Conservation (phyloP, 2,888 invertebrate genomes). For the Parnassius glacialis region DNA sequence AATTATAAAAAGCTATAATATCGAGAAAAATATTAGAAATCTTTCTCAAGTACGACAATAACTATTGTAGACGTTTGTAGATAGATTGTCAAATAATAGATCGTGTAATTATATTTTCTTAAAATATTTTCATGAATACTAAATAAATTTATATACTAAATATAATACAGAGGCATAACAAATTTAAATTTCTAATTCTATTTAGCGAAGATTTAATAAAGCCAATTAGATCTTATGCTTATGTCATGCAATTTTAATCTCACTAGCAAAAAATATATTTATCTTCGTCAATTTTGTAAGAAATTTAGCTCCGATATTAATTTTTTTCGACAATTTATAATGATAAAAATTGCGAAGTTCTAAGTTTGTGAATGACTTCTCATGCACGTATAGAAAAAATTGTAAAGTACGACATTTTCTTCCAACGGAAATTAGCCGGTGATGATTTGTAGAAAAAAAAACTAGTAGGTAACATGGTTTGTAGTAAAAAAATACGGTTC, state of each 20-base stretch:
- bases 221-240: background rate
- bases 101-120: too few relatives aligned
- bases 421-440: background rate
- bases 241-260: too few relatives aligned
- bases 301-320: background rate
- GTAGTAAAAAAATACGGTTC: too few relatives aligned
- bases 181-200: too few relatives aligned
- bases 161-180: too few relatives aligned
- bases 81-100: too few relatives aligned
- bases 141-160: too few relatives aligned
- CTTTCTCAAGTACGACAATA: too few relatives aligned
- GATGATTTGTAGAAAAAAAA: background rate
- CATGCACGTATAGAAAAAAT: conserved; percentile 3
- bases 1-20: too few relatives aligned
- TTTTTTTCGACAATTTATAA: background rate
- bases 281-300: background rate
- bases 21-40: too few relatives aligned
- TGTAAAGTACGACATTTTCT: conserved; percentile 6
- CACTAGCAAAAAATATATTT: conserved; percentile 13
- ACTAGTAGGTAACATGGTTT: background rate
- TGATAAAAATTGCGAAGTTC: conserved; percentile 3
- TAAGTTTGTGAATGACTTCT: conserved; percentile 2
- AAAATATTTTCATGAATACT: too few relatives aligned
- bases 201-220: background rate
- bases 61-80: too few relatives aligned